Evolutionary conservation across 2,797 vertebrate genomes (phyloP).

Genomic region (Cuculus canorus): DNA sequence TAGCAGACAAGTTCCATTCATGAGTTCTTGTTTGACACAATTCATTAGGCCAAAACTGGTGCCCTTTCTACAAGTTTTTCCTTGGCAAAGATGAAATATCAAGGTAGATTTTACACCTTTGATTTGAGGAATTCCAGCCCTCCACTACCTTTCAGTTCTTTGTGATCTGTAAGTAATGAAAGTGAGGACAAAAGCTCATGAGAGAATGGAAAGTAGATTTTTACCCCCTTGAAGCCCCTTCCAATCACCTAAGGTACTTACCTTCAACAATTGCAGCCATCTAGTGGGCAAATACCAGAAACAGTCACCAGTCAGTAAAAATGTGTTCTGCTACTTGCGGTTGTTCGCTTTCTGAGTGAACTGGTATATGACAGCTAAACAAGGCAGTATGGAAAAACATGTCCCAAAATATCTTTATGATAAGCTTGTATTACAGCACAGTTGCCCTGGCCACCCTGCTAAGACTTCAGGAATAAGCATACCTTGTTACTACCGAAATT

Average conservation of each 20-base stretch:
- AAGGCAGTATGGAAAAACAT: neutral
- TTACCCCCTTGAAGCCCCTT: neutral
- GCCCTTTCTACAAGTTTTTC: neutral
- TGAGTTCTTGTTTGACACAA: neutral
- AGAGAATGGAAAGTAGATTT: conserved; percentile 10
- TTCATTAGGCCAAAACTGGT: neutral
- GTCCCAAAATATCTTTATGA: neutral
- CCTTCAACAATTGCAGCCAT: conserved; percentile 64
- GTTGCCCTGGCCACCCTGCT: neutral
- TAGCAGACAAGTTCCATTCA: neutral
- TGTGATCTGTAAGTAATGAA: neutral
- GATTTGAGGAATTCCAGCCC: neutral
- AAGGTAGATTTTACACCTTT: neutral
- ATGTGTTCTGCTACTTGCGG: neutral
- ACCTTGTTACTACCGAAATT: neutral
- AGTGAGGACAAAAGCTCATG: neutral
- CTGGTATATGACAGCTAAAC: neutral
- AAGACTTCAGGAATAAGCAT: neutral
- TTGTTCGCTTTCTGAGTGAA: neutral
- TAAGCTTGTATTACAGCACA: neutral
- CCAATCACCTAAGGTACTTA: neutral
- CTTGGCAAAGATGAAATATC: neutral
- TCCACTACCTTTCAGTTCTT: neutral
- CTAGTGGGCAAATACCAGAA: conserved; percentile 63
- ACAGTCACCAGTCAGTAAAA: neutral